Conservation (phyloP, 2,888 invertebrate species). For the Diachrysia chrysitis region DNA sequence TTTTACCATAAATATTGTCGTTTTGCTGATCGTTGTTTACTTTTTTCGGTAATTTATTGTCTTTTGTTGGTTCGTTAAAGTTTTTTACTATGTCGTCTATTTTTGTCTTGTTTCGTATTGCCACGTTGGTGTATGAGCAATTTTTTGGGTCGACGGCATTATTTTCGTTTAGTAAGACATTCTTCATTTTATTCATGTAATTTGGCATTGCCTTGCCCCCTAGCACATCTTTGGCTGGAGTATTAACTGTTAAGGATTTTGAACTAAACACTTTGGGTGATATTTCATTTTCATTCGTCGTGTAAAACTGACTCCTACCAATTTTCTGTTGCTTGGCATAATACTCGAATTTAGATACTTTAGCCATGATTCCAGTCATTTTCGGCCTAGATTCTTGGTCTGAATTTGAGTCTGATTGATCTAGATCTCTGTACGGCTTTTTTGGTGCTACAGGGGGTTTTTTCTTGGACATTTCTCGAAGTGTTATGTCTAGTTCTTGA, state of each 20-base stretch:
- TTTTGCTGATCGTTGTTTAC: conserved; percentile 81
- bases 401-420: conserved; percentile 84
- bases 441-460: conserved; percentile 92
- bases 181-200: conserved; percentile 89
- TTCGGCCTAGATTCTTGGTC: conserved; percentile 83
- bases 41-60: conserved; percentile 79
- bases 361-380: conserved; percentile 91
- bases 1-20: conserved; percentile 84
- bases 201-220: conserved; percentile 90
- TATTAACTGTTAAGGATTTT: conserved; percentile 93
- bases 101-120: conserved; percentile 81
- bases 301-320: conserved; percentile 83
- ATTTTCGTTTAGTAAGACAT: conserved; percentile 77
- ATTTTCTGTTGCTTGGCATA: conserved; percentile 91
- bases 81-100: conserved; percentile 86
- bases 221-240: conserved; percentile 94
- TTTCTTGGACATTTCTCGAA: conserved; percentile 87
- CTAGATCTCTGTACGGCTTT: conserved; percentile 88
- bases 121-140: conserved; percentile 82
- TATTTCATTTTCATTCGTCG: conserved; percentile 81
- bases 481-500: conserved; percentile 83
- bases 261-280: conserved; percentile 95
- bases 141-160: conserved; percentile 78
- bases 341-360: conserved; percentile 94
- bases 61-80: conserved; percentile 78